phyloP scores from a whole-genome alignment of 2,113 vertebrate genomes.

The Cichladusa arquata region DNA sequence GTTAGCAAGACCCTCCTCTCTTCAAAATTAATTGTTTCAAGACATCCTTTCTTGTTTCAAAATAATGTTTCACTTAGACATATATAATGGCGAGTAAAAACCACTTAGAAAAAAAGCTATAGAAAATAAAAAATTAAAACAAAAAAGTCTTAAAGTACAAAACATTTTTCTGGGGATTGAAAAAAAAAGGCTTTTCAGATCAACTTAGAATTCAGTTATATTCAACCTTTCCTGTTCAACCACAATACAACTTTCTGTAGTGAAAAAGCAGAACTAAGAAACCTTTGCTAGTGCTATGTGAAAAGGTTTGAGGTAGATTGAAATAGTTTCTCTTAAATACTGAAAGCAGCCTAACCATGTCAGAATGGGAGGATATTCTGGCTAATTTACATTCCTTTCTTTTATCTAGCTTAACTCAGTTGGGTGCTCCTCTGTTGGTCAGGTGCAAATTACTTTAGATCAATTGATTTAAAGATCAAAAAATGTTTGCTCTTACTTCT shows the following conservation, averaged over 20 bases:
- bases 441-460: constrained; percentile 21
- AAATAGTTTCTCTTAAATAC: background rate
- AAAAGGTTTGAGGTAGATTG: background rate
- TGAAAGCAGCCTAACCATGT: background rate
- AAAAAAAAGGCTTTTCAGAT: background rate
- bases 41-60: background rate
- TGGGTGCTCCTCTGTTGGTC: background rate
- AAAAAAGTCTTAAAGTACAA: background rate
- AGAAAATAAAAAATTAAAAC: background rate
- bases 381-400: background rate
- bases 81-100: background rate
- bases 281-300: background rate
- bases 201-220: background rate
- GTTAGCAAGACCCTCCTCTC: background rate
- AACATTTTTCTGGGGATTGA: background rate
- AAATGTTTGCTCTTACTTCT: background rate
- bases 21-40: background rate
- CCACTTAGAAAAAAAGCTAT: background rate
- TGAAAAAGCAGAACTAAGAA: background rate
- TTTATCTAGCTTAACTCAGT: background rate
- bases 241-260: background rate
- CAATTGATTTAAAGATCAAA: constrained; percentile 11
- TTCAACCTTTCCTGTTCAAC: background rate
- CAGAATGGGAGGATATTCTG: background rate
- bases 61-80: background rate